Evolutionary conservation across 64 coral and sea anemone species (phyloP).

Genomic region (Orbicella faveolata): DNA sequence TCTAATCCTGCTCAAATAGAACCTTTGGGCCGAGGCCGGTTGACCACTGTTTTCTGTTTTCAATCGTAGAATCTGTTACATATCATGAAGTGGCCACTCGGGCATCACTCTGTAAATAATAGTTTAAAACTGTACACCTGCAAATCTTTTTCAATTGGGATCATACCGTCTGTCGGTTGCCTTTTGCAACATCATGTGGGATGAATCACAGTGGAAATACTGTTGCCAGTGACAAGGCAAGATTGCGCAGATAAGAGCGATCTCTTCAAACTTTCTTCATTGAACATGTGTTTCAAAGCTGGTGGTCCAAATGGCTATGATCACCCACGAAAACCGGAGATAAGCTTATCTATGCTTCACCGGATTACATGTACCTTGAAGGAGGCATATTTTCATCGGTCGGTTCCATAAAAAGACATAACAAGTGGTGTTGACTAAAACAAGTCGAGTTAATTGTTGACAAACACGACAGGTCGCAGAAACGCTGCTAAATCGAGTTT

Average conservation of each 20-base stretch:
- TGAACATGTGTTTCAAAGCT: constrained; percentile 7
- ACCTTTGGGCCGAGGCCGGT: too few species aligned
- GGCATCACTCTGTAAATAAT: too few species aligned
- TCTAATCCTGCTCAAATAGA: too few species aligned
- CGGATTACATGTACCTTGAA: not conserved
- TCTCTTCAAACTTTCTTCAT: not conserved
- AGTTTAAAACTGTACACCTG: too few species aligned
- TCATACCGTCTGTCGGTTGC: too few species aligned
- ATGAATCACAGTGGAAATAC: not conserved
- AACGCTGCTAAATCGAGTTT: not conserved
- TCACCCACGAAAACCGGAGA: not conserved
- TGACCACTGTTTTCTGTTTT: too few species aligned
- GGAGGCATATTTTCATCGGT: not conserved
- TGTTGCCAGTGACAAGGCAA: not conserved
- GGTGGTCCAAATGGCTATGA: not conserved
- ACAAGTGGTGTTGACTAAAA: not conserved
- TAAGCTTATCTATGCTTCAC: not conserved
- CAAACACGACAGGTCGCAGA: too few species aligned
- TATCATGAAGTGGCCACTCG: too few species aligned
- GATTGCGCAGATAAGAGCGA: not conserved
- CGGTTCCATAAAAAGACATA: not conserved
- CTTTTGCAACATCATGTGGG: too few species aligned
- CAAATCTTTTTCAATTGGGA: too few species aligned
- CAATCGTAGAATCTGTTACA: too few species aligned
- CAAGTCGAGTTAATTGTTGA: too few species aligned